Percentiles rank a stretch among this genome's conserved stretches.
phyloP scores from a whole-genome alignment of 2,888 invertebrate genomes.

The Orthonevra nobilis region DNA sequence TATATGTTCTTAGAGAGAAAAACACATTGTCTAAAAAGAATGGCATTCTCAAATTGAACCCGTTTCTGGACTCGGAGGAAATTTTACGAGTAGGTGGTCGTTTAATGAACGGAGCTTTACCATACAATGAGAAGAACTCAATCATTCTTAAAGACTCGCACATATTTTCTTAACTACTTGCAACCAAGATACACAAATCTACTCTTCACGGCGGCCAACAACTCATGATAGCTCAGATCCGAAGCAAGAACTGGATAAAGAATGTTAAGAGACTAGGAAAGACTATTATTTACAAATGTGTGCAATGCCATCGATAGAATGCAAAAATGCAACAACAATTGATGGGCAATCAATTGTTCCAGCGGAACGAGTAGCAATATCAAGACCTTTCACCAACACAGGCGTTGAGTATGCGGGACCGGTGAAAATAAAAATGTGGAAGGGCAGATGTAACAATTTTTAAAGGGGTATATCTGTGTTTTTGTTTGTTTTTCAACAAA shows the following conservation, averaged over 20 bases:
- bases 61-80: not conserved
- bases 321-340: slow-evolving; percentile 24
- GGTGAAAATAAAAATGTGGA: slow-evolving; percentile 36
- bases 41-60: not conserved
- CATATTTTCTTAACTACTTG: not conserved
- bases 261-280: not conserved
- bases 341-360: slow-evolving; percentile 74
- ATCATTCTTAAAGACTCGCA: not conserved
- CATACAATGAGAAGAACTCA: not conserved
- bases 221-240: not conserved
- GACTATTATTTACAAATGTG: slow-evolving; percentile 39
- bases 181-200: not conserved
- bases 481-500: no score
- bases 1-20: not conserved
- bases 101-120: not conserved
- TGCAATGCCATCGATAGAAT: slow-evolving; percentile 32
- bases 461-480: no score
- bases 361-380: slow-evolving; percentile 10
- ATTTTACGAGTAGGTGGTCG: not conserved
- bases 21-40: not conserved
- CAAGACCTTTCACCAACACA: slow-evolving; percentile 49
- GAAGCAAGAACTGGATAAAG: not conserved
- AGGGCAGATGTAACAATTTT: not conserved
- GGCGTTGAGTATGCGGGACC: slow-evolving; percentile 71
- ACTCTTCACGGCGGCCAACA: slow-evolving; percentile 10